Evolutionary conservation across 37 sponge, comb jelly and placozoan genomes (phyloP).

Genomic region (Trichoplax adhaerens): DNA sequence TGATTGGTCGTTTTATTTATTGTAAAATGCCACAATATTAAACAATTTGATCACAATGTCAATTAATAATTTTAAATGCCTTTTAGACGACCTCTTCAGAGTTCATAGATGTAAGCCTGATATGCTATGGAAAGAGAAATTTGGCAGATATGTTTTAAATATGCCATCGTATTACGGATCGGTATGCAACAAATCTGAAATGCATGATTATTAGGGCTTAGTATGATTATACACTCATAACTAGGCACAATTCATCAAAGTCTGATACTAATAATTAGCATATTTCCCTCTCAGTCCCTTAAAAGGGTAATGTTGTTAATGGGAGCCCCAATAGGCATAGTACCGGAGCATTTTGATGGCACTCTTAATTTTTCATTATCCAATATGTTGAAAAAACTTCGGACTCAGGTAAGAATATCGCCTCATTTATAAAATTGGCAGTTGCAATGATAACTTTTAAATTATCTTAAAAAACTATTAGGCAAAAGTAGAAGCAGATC

Average conservation of each 20-base stretch:
- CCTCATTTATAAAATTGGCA: too few relatives aligned
- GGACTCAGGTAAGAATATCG: slow-evolving; percentile 42
- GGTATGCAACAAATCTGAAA: slow-evolving; percentile 15
- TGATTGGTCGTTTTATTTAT: too few relatives aligned
- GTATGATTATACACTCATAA: too few relatives aligned
- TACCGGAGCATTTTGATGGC: slow-evolving; percentile 60
- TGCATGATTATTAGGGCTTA: too few relatives aligned
- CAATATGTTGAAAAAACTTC: slow-evolving; percentile 48
- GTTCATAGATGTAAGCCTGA: slow-evolving; percentile 9
- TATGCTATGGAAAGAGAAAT: slow-evolving; percentile 51
- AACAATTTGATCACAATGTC: too few relatives aligned
- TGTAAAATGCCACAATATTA: too few relatives aligned
- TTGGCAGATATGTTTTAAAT: slow-evolving; percentile 49
- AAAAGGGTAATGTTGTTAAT: slow-evolving; percentile 59
- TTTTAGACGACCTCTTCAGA: slow-evolving; percentile 47
- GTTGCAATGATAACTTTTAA: too few relatives aligned
- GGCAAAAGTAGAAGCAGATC: slow-evolving; percentile 60
- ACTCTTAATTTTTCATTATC: slow-evolving; percentile 48
- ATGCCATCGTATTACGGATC: slow-evolving; percentile 67
- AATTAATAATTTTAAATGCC: not conserved
- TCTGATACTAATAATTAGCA: too few relatives aligned
- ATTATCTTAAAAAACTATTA: not conserved
- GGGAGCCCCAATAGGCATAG: slow-evolving; percentile 44
- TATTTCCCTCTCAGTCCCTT: slow-evolving; percentile 29
- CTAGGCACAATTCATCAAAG: too few relatives aligned